Evolutionary conservation across 1,140 invertebrate species (phyloP), one percentile per base, ranked within the genome.

Genomic region (Gyrodactylus salaris): DNA sequence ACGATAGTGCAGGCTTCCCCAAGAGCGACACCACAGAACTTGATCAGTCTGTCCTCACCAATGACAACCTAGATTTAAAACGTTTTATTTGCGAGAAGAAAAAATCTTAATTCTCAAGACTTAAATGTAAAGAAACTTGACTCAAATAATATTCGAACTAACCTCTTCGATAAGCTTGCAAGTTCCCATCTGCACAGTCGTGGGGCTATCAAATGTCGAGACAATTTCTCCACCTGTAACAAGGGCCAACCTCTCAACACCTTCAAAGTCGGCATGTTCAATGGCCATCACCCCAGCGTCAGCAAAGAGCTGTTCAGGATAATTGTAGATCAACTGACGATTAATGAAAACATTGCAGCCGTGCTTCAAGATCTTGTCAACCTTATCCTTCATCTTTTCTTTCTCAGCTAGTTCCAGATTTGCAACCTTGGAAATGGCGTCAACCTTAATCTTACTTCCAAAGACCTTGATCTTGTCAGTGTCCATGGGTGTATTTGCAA

Each of bases 401-500:
- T 97, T 98, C 78, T 99, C 95, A 23, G 94, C 93, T 25, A 88
- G 78, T 83, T 99, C 95, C 70, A 99, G 81, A 79, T 99, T 93
- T 20, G 94, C 94, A 74, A 99, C 91, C 81, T 98, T 97, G 0
- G 93, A 88, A 83, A 97, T 87, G 0, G 91, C 94, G 81, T 99
- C 94, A 0, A 98, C 93, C 25, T 77, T 75, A 73, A 75, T 75
- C 27, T 26, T 75, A 73, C 70, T 75, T 25, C 20, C 34, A 68
- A 74, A 76, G 73, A 81, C 89, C 85, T 97, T 98, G 76, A 99
- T 95, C 83, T 99, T 99, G 78, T 99, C 95, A 22, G 92, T 93
- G 80, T 99, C 95, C 95, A 99, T 99, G 0, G 95, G 90, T 27
- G 95, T 99, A 79, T 99, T 99, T n/a, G 94, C 94, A 78, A 99